These are phyloP conservation scores for Petrocephalus sullivani DNA, from an alignment of 2,797 vertebrate species.

Conservation along the genomic window DNA sequence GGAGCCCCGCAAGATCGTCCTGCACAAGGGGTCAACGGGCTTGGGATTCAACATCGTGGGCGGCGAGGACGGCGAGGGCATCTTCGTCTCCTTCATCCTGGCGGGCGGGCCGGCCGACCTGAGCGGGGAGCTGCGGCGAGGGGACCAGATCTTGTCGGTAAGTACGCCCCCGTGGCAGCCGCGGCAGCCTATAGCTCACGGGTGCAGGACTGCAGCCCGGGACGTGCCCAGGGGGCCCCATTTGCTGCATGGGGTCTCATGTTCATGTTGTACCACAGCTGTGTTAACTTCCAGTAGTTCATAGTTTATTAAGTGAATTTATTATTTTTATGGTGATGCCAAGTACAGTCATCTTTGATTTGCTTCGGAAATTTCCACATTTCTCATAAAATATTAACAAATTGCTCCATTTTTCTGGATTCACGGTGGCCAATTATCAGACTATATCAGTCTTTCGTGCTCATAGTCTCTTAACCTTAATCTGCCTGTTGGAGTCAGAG, in stretches of 20 bases:
- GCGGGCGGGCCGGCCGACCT: slow-evolving; percentile 93
- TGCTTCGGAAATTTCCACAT: neutral
- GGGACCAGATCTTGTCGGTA: slow-evolving; percentile 94
- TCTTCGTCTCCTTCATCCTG: slow-evolving; percentile 96
- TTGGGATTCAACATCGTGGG: slow-evolving; percentile 97
- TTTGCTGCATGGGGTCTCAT: too few species aligned
- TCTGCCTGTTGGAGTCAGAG: neutral
- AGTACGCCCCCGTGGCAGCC: slow-evolving; percentile 47
- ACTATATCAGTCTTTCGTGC: neutral
- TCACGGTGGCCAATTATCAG: neutral
- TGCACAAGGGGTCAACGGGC: slow-evolving; percentile 93
- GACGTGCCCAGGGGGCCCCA: neutral
- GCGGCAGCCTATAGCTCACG: neutral
- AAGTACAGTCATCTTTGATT: neutral
- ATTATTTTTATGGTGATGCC: neutral
- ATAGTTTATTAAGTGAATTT: neutral
- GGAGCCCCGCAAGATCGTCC: slow-evolving; percentile 79
- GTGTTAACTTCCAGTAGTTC: neutral
- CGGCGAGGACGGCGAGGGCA: slow-evolving; percentile 95
- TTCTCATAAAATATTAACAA: neutral
- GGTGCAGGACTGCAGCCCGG: neutral
- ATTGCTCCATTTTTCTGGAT: neutral
- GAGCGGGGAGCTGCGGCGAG: slow-evolving; percentile 87
- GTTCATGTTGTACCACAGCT: too few species aligned
- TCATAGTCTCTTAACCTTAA: neutral